Conservation (phyloP, 1,140 invertebrate species). For the Ceratosolen fusciceps region DNA sequence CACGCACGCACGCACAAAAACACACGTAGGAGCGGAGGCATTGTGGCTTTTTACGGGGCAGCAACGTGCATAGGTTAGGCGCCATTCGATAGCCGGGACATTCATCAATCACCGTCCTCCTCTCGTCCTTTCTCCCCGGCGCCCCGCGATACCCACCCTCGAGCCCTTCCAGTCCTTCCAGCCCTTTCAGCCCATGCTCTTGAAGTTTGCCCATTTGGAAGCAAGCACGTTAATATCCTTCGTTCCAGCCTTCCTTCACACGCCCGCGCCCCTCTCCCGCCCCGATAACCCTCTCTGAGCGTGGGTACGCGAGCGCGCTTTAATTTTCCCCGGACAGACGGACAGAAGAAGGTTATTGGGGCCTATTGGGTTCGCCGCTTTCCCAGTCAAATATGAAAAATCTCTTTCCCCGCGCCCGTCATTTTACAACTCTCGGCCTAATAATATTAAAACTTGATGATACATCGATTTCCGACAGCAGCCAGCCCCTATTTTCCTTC, state of each 20-base stretch:
- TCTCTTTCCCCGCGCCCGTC: background rate
- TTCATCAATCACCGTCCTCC: slow-evolving; percentile 36
- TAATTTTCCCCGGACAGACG: background rate
- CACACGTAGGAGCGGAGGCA: background rate
- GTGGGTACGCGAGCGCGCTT: background rate
- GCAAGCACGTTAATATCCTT: slow-evolving; percentile 11
- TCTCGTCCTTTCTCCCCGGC: background rate
- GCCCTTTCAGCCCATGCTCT: background rate
- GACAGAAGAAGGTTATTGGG: too few relatives aligned
- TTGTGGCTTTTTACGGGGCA: background rate
- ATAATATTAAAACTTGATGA: background rate
- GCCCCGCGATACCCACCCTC: background rate
- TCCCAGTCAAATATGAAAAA: background rate
- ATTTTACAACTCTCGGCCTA: background rate
- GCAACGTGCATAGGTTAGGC: background rate
- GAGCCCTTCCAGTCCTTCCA: slow-evolving; percentile 10
- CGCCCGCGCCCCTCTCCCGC: too few relatives aligned
- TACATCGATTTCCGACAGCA: background rate
- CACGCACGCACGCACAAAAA: background rate
- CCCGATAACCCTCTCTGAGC: too few relatives aligned
- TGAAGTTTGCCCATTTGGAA: slow-evolving; percentile 6
- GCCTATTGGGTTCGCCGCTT: background rate
- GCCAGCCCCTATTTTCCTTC: too few relatives aligned
- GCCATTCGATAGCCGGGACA: slow-evolving; percentile 26
- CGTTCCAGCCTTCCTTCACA: slow-evolving; percentile 10